phyloP scores from a whole-genome alignment of 2,888 invertebrate species.

The Plebejus melissa region DNA sequence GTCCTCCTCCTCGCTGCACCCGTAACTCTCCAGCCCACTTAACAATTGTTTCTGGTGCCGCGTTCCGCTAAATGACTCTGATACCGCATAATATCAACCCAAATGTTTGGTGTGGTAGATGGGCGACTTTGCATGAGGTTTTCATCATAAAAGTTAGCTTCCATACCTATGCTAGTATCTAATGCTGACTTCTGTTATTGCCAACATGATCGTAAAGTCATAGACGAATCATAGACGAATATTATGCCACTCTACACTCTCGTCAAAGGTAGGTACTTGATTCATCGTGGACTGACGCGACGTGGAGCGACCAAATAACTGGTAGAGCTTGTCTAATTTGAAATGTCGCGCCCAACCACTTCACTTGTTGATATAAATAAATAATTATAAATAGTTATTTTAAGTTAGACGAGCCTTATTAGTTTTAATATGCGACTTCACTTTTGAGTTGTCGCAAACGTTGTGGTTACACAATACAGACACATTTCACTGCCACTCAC shows the following conservation, averaged over 20 bases:
- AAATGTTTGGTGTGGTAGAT: background rate
- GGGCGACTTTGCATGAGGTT: background rate
- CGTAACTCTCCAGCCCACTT: conserved; percentile 64
- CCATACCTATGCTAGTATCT: no score
- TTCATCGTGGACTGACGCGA: no score
- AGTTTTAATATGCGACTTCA: background rate
- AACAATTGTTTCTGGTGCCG: conserved; percentile 57
- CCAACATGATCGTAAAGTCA: no score
- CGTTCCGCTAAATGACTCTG: conserved; percentile 48
- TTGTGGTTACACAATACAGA: background rate
- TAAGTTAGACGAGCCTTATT: no score
- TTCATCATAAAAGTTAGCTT: background rate
- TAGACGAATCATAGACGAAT: background rate
- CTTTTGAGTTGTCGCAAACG: background rate
- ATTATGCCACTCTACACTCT: no score
- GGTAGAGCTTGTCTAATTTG: no score
- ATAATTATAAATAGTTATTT: no score
- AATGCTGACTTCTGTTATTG: no score
- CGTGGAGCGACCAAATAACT: no score
- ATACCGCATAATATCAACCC: conserved; percentile 36
- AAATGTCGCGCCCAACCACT: no score
- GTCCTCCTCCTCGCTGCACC: conserved; percentile 58
- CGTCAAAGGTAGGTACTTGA: no score
- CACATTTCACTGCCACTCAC: background rate
- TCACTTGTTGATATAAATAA: no score